Conservation (phyloP, 2,888 invertebrate species). For the Caenorhabditis auriculariae region DNA sequence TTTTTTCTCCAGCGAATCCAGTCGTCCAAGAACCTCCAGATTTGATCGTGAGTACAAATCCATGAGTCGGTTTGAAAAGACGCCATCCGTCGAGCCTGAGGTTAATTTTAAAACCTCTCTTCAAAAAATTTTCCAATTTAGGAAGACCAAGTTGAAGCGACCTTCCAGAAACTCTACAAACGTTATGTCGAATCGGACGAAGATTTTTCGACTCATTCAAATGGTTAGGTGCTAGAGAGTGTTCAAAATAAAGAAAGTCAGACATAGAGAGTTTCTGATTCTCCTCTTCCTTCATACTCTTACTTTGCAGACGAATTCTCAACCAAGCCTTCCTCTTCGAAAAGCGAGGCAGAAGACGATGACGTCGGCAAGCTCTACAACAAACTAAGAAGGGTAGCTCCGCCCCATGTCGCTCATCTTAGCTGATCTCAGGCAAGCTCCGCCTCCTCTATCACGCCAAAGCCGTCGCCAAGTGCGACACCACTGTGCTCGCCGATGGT, state of each 20-base stretch:
- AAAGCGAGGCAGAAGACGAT: slow-evolving; percentile 16
- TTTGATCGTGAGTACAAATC: slow-evolving; percentile 22
- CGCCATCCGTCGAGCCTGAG: too few relatives aligned
- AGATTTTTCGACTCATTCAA: too few relatives aligned
- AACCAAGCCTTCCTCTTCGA: slow-evolving; percentile 5
- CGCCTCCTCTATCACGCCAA: slow-evolving; percentile 16
- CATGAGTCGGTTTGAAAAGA: slow-evolving; percentile 21
- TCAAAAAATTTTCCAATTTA: slow-evolving; percentile 4
- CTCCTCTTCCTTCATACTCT: background rate
- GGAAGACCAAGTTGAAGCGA: slow-evolving; percentile 37
- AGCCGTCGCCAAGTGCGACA: slow-evolving; percentile 19
- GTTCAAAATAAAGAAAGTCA: too few relatives aligned
- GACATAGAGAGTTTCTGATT: too few relatives aligned
- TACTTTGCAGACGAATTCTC: background rate
- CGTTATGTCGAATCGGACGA: too few relatives aligned
- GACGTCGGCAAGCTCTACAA: background rate
- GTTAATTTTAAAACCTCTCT: too few relatives aligned
- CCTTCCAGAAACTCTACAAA: slow-evolving; percentile 36
- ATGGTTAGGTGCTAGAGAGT: too few relatives aligned
- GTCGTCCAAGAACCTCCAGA: slow-evolving; percentile 19
- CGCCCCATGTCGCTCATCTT: background rate
- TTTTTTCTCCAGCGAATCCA: too few relatives aligned
- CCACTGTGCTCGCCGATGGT: slow-evolving; percentile 24
- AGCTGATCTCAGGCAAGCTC: slow-evolving; percentile 12
- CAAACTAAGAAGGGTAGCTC: background rate